Evolutionary conservation across 2,888 invertebrate species (phyloP), one percentile per base, ranked within the genome.

Genomic region (Xanthorhoe spadicearia): DNA sequence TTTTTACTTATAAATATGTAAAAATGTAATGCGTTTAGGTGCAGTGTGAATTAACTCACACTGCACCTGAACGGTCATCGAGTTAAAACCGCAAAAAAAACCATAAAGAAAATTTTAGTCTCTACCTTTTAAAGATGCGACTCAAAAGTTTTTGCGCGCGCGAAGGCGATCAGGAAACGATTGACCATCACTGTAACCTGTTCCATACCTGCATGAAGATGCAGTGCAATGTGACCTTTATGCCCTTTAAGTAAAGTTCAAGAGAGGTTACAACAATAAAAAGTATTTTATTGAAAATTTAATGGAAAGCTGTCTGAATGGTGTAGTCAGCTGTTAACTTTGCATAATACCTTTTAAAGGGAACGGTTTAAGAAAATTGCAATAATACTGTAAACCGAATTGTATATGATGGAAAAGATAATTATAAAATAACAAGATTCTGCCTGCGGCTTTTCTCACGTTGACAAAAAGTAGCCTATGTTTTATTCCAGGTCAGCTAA

Each of bases 141-240:
- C 57, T 58, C 53, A 63, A 54, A 56, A 58, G 66, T 67, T 71
- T 71, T 69, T 71, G 68, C 71, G 53, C 58, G 59, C 28, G 48
- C 60, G 71, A 71, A 74, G 67, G 71, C 49, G 28, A 74, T 23
- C 74, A 69, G 71, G 74, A 74, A 73, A 66, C 70, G 61, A 64
- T 60, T 61, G 60, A 66, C 53, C 64, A 19, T 53, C 59, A 64
- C 51, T 13, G 46, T 57, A 58, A 69, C 67, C 66, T 49, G 61
- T 69, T 64, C 28, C 60, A 52, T 51, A 50, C 35, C 52, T 56
- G 18, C 50, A 38, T 49, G 17, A 66, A 57, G 61, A 70, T 64
- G 61, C 19, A 61, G 46, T 60, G 57, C 32, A 72, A 59, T 63
- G 49, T 67, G 64, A 66, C 61, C 72, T 66, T 69, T 69, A 62